Conservation (phyloP, 2,888 invertebrate genomes). For the Crossocerus cetratus region DNA sequence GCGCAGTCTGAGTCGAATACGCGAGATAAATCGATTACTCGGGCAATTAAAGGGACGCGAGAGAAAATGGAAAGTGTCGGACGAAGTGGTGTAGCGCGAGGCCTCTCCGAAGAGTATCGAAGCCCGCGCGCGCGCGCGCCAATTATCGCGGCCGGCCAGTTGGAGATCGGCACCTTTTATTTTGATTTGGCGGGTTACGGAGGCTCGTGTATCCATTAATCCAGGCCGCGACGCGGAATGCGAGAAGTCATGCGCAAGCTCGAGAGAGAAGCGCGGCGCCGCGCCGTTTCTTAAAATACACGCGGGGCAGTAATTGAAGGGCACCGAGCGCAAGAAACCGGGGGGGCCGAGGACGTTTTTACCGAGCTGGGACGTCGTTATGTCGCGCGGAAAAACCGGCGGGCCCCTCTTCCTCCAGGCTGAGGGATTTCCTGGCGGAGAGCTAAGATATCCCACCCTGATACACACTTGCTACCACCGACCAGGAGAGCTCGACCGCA, state of each 20-base stretch:
- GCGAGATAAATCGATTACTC: not conserved
- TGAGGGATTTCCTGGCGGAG: constrained; percentile 1
- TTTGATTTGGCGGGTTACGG: constrained; percentile 38
- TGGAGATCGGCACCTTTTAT: constrained; percentile 24
- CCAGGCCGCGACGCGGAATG: constrained; percentile 35
- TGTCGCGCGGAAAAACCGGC: constrained; percentile 18
- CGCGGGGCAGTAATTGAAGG: constrained; percentile 42
- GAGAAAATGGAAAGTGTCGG: not conserved
- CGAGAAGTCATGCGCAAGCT: constrained; percentile 46
- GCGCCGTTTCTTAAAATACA: constrained; percentile 44
- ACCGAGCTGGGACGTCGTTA: constrained; percentile 24
- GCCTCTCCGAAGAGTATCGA: not conserved
- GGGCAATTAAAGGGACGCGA: not conserved
- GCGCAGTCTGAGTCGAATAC: not conserved
- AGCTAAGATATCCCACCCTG: not conserved
- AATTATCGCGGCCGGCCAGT: not conserved
- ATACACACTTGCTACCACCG: not conserved
- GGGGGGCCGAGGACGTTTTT: constrained; percentile 20
- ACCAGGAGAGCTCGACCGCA: not conserved
- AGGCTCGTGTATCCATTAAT: constrained; percentile 51
- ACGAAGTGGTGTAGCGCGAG: not conserved
- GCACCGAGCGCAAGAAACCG: constrained; percentile 44
- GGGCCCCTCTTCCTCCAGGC: not conserved
- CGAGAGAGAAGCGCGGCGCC: constrained; percentile 34
- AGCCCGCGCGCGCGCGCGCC: not conserved